Evolutionary conservation across 2,797 vertebrate genomes (phyloP), one percentile per base, ranked within the genome.

Genomic region (Myotis vivesi): DNA sequence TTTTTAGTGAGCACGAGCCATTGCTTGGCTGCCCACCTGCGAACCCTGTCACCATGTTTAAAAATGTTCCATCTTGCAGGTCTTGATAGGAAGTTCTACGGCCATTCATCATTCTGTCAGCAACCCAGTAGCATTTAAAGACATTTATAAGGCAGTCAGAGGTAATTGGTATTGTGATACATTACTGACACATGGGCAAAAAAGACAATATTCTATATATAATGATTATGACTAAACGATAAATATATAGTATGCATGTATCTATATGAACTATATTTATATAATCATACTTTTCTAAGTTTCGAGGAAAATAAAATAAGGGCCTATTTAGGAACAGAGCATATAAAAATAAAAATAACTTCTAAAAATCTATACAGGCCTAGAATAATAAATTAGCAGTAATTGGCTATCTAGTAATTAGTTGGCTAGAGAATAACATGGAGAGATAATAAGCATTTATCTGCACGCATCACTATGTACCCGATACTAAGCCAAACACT

Each of bases 261-360:
- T 36, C 33, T 46, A 30, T 33, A 3, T 49, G 36, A 36, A 57
- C 19, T 46, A 49, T 44, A 69, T 33, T 73, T 83, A 51, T 22
- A 46, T 17, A 83, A 62, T 2, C 3, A 33, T 33, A 62, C 51
- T 89, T 83, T 73, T 33, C 41, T 22, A 77, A 77, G 36, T 72
- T 77, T 87, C n/a, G n/a, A 55, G 25, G 66, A 89, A 72, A 94
- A 87, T 85, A 57, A 76, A 16, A 64, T 83, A 25, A 91, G 9
- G 28, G 46, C 41, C 38, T 69, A 53, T n/a, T 80, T 69, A 77
- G 30, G 41, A 62, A 15, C 62, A 89, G 9, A 82, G 2, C 30
- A 16, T 15, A 62, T 53, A 81, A 82, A 87, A 90, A 16, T 10
- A 69, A 89, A 71, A 64, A 87, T 87, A 55, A 79, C 66, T 11